Evolutionary conservation across 1,140 invertebrate species (phyloP).

Genomic region (Dryas iulia): DNA sequence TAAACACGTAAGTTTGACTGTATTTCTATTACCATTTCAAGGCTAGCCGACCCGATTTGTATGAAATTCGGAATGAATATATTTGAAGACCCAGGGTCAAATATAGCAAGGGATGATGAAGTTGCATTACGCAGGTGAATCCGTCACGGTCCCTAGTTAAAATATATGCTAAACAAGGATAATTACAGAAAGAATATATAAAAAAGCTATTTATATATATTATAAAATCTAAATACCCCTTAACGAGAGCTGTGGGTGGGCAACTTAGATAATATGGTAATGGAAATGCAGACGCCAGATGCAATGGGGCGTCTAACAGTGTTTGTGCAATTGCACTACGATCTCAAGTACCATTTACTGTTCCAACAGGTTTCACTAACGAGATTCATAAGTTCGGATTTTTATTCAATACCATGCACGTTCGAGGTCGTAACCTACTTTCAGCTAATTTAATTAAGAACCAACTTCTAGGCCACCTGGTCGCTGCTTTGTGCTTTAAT

Average conservation of each 20-base stretch:
- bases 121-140: too few species aligned
- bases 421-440: conserved; percentile 24
- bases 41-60: too few species aligned
- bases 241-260: conserved; percentile 22
- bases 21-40: too few species aligned
- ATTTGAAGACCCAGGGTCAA: too few species aligned
- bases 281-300: conserved; percentile 17
- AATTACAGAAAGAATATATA: not conserved
- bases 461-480: conserved; percentile 18
- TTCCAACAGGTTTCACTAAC: conserved; percentile 34
- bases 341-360: conserved; percentile 34
- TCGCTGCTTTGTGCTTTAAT: not conserved
- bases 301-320: conserved; percentile 30
- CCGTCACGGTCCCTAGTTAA: too few species aligned
- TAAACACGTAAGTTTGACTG: too few species aligned
- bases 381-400: conserved; percentile 31
- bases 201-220: not conserved
- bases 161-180: too few species aligned
- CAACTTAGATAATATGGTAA: conserved; percentile 32
- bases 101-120: too few species aligned
- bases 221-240: conserved; percentile 19
- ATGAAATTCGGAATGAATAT: too few species aligned
- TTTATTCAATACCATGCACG: conserved; percentile 36
- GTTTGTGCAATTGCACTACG: conserved; percentile 30
- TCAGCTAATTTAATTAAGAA: conserved; percentile 26